These are phyloP conservation scores for Scaptomyza tumidula DNA, from an alignment of 2,888 invertebrate species.

Conservation along the genomic window DNA sequence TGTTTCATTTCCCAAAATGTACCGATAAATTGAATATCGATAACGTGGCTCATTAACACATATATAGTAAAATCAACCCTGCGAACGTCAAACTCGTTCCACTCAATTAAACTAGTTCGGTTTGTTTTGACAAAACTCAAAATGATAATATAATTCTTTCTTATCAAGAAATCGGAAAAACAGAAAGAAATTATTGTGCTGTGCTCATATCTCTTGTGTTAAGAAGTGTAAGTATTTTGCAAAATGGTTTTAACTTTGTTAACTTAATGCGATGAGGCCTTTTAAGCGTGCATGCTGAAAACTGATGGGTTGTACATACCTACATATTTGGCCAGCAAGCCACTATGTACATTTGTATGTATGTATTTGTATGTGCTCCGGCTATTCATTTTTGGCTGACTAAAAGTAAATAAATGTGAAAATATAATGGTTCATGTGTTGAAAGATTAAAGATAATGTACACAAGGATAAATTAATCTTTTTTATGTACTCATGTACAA, in stretches of 20 bases:
- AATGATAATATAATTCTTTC: conserved; percentile 54
- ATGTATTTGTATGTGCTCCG: conserved; percentile 8
- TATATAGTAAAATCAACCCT: conserved; percentile 1
- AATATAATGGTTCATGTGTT: neutral
- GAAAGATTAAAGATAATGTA: neutral
- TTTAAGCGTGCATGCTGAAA: conserved; percentile 1
- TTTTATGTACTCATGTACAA: neutral
- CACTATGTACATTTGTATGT: neutral
- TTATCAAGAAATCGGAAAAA: conserved; percentile 41
- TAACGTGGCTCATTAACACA: conserved; percentile 12
- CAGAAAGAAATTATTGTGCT: conserved; percentile 19
- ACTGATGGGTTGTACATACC: neutral
- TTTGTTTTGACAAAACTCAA: conserved; percentile 50
- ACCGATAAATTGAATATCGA: conserved; percentile 17
- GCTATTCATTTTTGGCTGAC: conserved; percentile 5
- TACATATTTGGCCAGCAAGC: conserved; percentile 5
- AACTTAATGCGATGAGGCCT: neutral
- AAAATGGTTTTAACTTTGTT: neutral
- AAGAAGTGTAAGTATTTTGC: conserved; percentile 34
- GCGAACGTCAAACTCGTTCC: conserved; percentile 23
- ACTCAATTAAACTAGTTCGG: conserved; percentile 39
- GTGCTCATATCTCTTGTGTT: conserved; percentile 7
- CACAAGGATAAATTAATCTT: neutral
- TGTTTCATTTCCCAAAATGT: neutral
- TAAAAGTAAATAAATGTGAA: conserved; percentile 6